phyloP scores from a whole-genome alignment of 2,888 invertebrate species.

The Dione juno region DNA sequence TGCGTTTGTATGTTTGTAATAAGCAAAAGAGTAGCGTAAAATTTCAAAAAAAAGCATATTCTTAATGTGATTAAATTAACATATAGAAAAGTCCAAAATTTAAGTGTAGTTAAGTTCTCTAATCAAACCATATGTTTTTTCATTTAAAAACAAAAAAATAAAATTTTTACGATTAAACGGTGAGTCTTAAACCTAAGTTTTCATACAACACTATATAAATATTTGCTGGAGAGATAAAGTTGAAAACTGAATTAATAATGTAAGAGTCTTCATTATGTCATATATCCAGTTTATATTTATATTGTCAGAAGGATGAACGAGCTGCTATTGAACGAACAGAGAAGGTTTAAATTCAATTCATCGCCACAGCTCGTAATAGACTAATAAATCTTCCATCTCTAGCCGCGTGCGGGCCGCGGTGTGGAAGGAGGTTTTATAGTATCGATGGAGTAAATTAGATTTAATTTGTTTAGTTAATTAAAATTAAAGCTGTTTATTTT shows the following conservation, averaged over 20 bases:
- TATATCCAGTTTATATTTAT: background rate
- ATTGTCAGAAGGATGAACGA: background rate
- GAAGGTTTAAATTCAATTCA: constrained; percentile 20
- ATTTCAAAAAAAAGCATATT: too few relatives aligned
- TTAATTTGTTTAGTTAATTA: constrained; percentile 5
- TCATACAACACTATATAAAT: too few relatives aligned
- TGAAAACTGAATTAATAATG: background rate
- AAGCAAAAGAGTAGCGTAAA: too few relatives aligned
- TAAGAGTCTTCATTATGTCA: background rate
- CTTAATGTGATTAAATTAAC: too few relatives aligned
- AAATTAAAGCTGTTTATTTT: background rate
- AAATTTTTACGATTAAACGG: too few relatives aligned
- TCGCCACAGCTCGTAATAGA: constrained; percentile 13
- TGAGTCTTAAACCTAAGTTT: too few relatives aligned
- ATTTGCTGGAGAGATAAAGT: too few relatives aligned
- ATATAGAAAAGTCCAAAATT: too few relatives aligned
- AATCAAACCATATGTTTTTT: too few relatives aligned
- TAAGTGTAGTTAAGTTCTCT: too few relatives aligned
- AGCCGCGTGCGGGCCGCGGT: background rate
- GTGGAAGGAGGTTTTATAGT: constrained; percentile 1
- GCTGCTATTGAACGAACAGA: background rate
- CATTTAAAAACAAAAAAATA: too few relatives aligned
- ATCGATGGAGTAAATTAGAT: constrained; percentile 15
- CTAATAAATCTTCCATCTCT: constrained; percentile 13
- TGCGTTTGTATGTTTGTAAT: background rate